A percentile compares a stretch with the other conserved stretches of the same genome.
phyloP scores from a whole-genome alignment of 2,113 vertebrate genomes.

The Irena cyanogastra region DNA sequence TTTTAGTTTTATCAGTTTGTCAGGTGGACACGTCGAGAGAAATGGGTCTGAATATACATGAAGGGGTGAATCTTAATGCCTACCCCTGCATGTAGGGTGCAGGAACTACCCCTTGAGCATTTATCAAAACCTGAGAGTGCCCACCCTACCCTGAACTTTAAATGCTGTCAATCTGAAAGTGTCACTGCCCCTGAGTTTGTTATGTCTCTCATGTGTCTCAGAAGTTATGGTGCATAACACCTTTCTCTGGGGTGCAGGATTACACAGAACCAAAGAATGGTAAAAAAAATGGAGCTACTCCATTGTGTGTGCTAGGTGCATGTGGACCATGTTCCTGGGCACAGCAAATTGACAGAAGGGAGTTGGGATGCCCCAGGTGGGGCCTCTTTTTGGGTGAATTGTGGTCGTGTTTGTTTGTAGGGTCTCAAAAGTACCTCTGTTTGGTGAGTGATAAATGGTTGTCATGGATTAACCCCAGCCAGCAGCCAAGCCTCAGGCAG shows the following conservation, averaged over 20 bases:
- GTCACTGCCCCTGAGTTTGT: neutral
- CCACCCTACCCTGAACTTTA: neutral
- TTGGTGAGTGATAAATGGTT: neutral
- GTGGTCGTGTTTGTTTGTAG: neutral
- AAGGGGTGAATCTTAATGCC: no score
- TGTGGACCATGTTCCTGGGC: fast-evolving
- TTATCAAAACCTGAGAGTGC: neutral
- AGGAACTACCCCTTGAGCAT: neutral
- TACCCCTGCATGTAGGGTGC: neutral
- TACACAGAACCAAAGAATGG: neutral
- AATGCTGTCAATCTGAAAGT: neutral
- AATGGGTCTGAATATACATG: neutral
- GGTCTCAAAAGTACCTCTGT: neutral
- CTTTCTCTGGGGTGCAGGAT: neutral
- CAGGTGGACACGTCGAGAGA: neutral
- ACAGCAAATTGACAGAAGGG: neutral
- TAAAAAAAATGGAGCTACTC: neutral
- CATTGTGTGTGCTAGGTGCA: neutral
- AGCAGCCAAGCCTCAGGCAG: neutral
- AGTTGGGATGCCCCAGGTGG: neutral
- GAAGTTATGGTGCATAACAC: neutral
- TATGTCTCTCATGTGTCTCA: neutral
- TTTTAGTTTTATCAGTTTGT: neutral
- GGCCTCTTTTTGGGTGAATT: fast-evolving
- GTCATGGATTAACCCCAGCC: neutral